A percentile compares a stretch with the other conserved stretches of the same genome.
Conservation (phyloP, 1,140 invertebrate genomes). For the Ceratina japonica region DNA sequence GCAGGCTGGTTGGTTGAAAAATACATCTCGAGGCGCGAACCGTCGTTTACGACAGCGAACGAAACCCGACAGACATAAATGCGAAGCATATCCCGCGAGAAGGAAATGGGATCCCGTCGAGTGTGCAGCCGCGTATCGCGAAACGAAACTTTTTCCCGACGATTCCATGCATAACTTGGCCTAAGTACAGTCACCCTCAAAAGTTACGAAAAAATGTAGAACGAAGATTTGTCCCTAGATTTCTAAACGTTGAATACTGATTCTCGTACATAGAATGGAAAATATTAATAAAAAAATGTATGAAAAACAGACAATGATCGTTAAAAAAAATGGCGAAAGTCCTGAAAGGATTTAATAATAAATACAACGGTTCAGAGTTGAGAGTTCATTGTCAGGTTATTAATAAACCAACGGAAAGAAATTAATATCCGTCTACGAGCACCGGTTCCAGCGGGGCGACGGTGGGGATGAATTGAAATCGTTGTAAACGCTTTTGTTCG, state of each 20-base stretch:
- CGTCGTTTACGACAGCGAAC: constrained; percentile 53
- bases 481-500: constrained; percentile 21
- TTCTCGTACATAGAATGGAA: too few relatives aligned
- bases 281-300: too few relatives aligned
- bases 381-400: background rate
- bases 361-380: too few relatives aligned
- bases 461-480: constrained; percentile 30
- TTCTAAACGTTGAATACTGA: too few relatives aligned
- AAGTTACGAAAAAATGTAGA: too few relatives aligned
- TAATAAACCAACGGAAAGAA: constrained; percentile 39
- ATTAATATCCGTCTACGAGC: constrained; percentile 31
- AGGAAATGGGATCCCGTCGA: constrained; percentile 59
- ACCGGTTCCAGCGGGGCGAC: too few relatives aligned
- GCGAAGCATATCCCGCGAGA: constrained; percentile 49
- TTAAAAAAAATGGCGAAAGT: too few relatives aligned
- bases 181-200: too few relatives aligned
- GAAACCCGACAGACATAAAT: constrained; percentile 61
- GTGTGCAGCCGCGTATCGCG: constrained; percentile 52
- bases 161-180: constrained; percentile 60
- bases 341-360: too few relatives aligned
- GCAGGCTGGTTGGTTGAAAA: constrained; percentile 40
- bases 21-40: constrained; percentile 50
- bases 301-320: too few relatives aligned
- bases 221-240: too few relatives aligned
- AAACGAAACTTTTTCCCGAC: constrained; percentile 57